Base-by-base conservation (phyloP, 2,113 vertebrate species). In the Salvelinus sp. region DNA sequence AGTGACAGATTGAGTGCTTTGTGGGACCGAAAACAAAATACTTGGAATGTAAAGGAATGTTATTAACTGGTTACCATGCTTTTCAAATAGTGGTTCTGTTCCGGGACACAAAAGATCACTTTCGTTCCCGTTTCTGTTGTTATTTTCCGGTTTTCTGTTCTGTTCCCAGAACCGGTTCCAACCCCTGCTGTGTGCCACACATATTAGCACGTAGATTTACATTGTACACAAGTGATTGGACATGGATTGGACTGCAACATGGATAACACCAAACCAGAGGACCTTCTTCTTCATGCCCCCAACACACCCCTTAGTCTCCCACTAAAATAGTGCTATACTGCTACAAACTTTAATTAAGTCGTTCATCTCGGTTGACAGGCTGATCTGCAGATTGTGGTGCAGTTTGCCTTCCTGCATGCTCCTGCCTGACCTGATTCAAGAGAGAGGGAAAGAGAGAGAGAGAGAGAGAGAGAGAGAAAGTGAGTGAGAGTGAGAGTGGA, bases 281-380 rank as follows among this genome's bases (percentile, higher is more conserved):
- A 72, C 22, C 28, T 30, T 13, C 57, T 25, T 1, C 20, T 10
- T 2, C 27, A 60, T 10, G 4, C 54, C 48, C 70, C 23, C 28
- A 22, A 33, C 50, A 16, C 54, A 12, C 27, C 12, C 57, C 48
- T 12, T 27, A 50, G 28, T n/a, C 71, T 33, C 57, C 25, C 25
- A 9, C 44, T 20, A 75, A 66, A 50, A 63, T 30, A 66, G 22
- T 38, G 27, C 33, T 38, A 38, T 38, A 38, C 20, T 12, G 73
- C 28, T 75, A 62, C 70, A 38, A 27, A 58, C 33, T 73, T 72
- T 80, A 80, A 76, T 81, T 69, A 76, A 81, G 65, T 54, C 22
- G 76, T 81, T 76, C 57, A 70, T 81, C 70, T 76, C 44, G 48
- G 57, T 47, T 63, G 69, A 68, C 33, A 67, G 70, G 25, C 23